Conservation (phyloP, 2,888 invertebrate genomes). For the Hyposoter didymator region DNA sequence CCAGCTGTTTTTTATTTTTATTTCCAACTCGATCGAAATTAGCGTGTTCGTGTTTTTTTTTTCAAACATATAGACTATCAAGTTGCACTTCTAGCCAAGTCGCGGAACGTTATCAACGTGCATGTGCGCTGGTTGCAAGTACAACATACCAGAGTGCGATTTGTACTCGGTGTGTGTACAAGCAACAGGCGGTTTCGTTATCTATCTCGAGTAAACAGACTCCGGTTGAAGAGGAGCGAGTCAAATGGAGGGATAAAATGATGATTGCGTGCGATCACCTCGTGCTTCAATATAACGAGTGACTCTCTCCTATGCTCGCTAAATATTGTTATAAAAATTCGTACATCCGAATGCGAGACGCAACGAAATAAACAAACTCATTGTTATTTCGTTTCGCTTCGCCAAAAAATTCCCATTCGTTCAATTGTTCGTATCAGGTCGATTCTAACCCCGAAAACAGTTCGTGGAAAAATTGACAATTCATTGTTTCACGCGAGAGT, state of each 20-base stretch:
- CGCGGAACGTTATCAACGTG: constrained; percentile 49
- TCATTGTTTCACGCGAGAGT: neutral
- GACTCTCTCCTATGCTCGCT: neutral
- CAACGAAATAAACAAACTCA: neutral
- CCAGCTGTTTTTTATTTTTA: neutral
- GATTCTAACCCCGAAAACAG: neutral
- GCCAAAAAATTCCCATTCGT: neutral
- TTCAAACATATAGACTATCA: neutral
- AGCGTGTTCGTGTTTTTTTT: neutral
- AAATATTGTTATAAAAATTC: constrained; percentile 1
- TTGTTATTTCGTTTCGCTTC: neutral
- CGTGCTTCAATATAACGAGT: constrained; percentile 9
- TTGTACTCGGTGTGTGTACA: constrained; percentile 28
- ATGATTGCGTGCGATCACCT: constrained; percentile 53
- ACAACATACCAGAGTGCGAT: constrained; percentile 19
- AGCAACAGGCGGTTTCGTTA: constrained; percentile 33
- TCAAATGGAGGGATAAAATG: constrained; percentile 47
- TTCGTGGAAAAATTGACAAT: neutral
- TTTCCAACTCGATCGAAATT: neutral
- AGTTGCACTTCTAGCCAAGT: constrained; percentile 30
- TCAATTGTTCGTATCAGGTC: neutral
- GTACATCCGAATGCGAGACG: neutral
- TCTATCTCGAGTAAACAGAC: constrained; percentile 56
- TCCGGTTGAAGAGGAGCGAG: constrained; percentile 35
- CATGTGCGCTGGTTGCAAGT: constrained; percentile 30